Base-by-base conservation (phyloP, 2,113 vertebrate genomes). In the Petaurus breviceps region DNA sequence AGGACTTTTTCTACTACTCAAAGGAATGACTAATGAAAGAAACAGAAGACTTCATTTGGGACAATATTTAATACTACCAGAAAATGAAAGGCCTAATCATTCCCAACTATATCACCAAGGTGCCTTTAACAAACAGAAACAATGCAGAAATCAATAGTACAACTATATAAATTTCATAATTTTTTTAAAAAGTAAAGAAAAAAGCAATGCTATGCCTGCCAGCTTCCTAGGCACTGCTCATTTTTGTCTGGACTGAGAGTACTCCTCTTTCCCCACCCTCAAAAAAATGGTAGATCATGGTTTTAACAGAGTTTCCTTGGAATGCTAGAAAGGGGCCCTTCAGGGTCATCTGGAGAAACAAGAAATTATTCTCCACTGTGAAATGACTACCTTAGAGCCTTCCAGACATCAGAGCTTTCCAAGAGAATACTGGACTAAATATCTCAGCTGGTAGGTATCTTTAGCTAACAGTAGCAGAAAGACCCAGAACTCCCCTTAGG, bases 61-160 rank as follows among this genome's bases (percentile, higher is more conserved):
- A 97, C 94, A 77, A 95, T 96, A 97, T 97, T 98, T 98, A 95
- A 93, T 96, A 8, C 26, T 50, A 37, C 97, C 94, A 90, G n/a
- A 95, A 98, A 51, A 97, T 97, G 95, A 77, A 31, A 96, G 97
- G 96, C 95, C 93, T 89, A 97, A 95, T 97, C 97, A 94, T 95
- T 51, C 0, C 0, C 8, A 96, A 97, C 43, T 97, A 96, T 92
- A 97, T 95, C 91, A 98, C 96, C 96, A 97, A 97, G 96, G 97
- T 96, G 95, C 95, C 8, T 97, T 98, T 97, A 98, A 98, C 96
- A 91, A 97, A 95, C 97, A 91, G 95, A 94, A 51, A 89, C 93
- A 92, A 96, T 96, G 68, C 0, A 61, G 92, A 95, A 97, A 98
- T 98, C 98, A 95, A 97, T 98, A 98, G 97, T 95, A 92, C 37